These are phyloP conservation scores for Belonocnema kinseyi DNA, from an alignment of 1,140 invertebrate genomes.

Conservation along the genomic window DNA sequence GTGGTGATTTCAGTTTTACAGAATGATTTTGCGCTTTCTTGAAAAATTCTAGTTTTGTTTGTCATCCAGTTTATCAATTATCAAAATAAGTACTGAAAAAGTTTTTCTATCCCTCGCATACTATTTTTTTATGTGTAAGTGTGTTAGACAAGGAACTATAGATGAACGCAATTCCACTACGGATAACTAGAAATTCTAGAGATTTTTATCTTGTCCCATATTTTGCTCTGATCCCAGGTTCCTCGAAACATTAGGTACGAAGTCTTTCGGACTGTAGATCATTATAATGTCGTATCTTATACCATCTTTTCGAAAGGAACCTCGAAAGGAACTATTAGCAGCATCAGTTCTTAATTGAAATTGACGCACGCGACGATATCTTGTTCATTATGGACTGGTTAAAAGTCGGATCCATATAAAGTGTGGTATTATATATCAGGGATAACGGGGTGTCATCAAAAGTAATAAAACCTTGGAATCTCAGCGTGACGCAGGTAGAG, in stretches of 20 bases:
- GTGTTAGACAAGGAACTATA: not conserved
- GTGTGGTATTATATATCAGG: conserved; percentile 18
- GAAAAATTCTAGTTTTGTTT: too few species aligned
- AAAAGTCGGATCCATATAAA: not conserved
- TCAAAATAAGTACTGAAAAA: too few species aligned
- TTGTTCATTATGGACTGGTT: not conserved
- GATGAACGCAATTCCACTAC: not conserved
- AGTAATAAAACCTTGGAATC: conserved; percentile 19
- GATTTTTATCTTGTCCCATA: not conserved
- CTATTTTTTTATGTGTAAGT: not conserved
- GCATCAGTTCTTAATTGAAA: conserved; percentile 22
- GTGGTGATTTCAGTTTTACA: too few species aligned
- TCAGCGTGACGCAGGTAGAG: conserved; percentile 1
- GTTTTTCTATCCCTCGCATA: too few species aligned
- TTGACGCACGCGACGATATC: conserved; percentile 27
- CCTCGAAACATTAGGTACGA: conserved; percentile 17
- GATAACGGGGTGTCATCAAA: conserved; percentile 25
- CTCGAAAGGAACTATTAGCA: conserved; percentile 4
- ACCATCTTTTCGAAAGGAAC: conserved; percentile 9
- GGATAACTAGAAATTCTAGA: not conserved
- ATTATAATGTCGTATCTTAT: not conserved
- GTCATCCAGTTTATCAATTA: too few species aligned
- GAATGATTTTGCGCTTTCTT: too few species aligned
- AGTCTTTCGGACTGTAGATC: conserved; percentile 1
- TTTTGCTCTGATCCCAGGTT: not conserved